Conservation (phyloP, 2,113 vertebrate species). For the Fulmarus glacialis region DNA sequence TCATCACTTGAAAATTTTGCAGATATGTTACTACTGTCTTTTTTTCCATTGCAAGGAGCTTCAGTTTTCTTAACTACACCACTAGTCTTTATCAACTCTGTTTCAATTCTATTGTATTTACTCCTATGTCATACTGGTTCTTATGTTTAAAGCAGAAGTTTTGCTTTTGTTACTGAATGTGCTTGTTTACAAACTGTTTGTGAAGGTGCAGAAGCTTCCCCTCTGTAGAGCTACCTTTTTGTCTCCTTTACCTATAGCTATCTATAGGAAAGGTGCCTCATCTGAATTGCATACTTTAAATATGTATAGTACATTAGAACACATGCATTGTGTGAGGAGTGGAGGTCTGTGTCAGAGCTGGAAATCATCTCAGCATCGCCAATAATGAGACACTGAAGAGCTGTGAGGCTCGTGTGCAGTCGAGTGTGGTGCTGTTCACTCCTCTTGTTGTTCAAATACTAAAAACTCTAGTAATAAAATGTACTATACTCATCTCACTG, state of each 20-base stretch:
- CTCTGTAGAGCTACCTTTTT: neutral
- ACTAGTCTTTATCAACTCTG: neutral
- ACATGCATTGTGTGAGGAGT: fast-evolving
- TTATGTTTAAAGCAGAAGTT: neutral
- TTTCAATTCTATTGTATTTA: neutral
- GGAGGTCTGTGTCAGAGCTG: neutral
- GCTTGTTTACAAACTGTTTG: neutral
- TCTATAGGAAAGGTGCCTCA: neutral
- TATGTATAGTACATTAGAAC: neutral
- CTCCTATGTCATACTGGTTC: neutral
- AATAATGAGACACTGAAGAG: neutral
- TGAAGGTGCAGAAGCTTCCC: neutral
- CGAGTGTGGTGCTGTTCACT: neutral
- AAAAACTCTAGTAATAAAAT: neutral
- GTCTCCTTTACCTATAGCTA: neutral
- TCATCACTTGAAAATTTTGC: neutral
- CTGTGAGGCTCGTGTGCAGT: neutral
- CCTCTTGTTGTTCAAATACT: neutral
- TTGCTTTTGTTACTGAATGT: neutral
- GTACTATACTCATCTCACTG: neutral
- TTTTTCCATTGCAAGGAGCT: neutral
- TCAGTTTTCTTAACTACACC: neutral
- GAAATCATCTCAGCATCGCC: neutral
- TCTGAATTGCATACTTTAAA: neutral
- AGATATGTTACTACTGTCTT: neutral